Percentiles rank a stretch among this genome's conserved stretches.
These are phyloP conservation scores for Geodia barretti DNA, from an alignment of 37 sponge, comb jelly and placozoan genomes.

Conservation along the genomic window DNA sequence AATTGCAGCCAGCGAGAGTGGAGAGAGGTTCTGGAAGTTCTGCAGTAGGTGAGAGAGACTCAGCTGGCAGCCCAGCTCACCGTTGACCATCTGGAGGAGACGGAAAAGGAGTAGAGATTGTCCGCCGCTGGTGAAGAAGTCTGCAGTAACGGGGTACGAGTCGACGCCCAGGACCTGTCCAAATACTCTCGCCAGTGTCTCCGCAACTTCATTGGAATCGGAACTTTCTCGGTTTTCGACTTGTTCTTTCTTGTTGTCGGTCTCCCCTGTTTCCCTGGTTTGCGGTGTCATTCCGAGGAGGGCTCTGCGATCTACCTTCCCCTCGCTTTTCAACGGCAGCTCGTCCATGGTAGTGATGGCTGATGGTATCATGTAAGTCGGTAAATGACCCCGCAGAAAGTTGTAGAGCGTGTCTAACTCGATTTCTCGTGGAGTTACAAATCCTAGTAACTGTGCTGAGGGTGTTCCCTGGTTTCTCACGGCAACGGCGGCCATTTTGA, in stretches of 20 bases:
- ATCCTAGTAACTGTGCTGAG: conserved; percentile 33
- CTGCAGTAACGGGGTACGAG: conserved; percentile 12
- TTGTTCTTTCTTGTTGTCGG: not conserved
- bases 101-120: conserved; percentile 45
- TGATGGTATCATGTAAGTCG: conserved; percentile 67
- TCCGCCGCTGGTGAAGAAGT: conserved; percentile 69
- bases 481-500: conserved; percentile 20
- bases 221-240: not conserved
- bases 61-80: not conserved
- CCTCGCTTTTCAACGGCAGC: conserved; percentile 33
- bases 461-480: conserved; percentile 11
- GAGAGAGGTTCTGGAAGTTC: not conserved
- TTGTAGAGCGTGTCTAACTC: not conserved
- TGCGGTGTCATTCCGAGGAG: not conserved
- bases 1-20: not conserved
- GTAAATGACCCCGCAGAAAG: conserved; percentile 18
- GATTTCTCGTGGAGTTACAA: conserved; percentile 11
- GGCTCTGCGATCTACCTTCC: conserved; percentile 45
- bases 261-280: not conserved
- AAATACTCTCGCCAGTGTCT: conserved; percentile 24
- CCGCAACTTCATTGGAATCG: not conserved
- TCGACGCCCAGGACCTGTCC: conserved; percentile 10
- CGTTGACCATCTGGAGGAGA: conserved; percentile 24
- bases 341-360: conserved; percentile 21
- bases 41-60: not conserved